Evolutionary conservation across 2,888 invertebrate genomes (phyloP).

Genomic region (Rhagonycha lutea): DNA sequence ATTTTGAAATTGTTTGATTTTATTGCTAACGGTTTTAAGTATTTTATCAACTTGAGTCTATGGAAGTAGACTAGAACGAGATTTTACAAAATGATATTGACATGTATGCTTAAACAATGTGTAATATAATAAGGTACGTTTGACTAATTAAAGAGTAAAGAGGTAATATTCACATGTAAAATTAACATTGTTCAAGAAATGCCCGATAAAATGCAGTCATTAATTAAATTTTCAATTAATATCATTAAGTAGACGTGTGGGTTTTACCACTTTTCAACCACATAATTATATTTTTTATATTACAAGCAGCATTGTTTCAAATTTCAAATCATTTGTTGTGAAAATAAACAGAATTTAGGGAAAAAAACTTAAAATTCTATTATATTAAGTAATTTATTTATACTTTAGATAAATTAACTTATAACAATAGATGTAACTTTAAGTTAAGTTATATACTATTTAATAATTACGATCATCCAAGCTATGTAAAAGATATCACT

Average conservation of each 20-base stretch:
- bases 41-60: neutral
- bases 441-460: too few species aligned
- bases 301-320: neutral
- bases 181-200: neutral
- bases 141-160: neutral
- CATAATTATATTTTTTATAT: neutral
- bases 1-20: neutral
- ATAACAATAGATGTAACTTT: neutral
- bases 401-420: neutral
- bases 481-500: neutral
- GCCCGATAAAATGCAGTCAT: neutral
- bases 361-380: neutral
- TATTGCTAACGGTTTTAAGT: neutral
- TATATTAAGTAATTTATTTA: neutral
- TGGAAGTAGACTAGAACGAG: constrained; percentile 8
- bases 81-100: neutral
- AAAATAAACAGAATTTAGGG: neutral
- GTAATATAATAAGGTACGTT: neutral
- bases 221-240: neutral
- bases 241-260: neutral
- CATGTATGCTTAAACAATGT: neutral
- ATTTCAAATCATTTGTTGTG: neutral
- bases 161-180: neutral
- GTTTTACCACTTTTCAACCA: neutral
- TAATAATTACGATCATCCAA: neutral